A percentile compares a stretch with the other conserved stretches of the same genome.
phyloP scores from a whole-genome alignment of 2,113 vertebrate genomes.

The Myrmecophaga tridactyla region DNA sequence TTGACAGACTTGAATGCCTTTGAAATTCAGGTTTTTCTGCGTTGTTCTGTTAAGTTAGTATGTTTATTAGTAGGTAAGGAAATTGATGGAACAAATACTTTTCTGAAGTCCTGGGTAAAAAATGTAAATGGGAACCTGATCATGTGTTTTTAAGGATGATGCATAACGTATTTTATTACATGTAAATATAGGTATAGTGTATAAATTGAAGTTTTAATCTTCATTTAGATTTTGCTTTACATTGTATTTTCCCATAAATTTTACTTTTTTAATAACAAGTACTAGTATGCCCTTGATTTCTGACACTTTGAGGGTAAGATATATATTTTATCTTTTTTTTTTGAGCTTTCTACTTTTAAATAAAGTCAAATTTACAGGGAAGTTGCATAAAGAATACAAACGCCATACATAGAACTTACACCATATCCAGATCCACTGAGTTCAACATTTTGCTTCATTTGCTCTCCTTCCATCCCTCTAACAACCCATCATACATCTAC shows the following conservation, averaged over 20 bases:
- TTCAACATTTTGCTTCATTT: too few relatives aligned
- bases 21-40: conserved; percentile 61
- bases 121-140: neutral
- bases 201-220: neutral
- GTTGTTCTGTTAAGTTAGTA: conserved; percentile 48
- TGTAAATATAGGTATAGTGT: neutral
- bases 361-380: too few relatives aligned
- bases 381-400: too few relatives aligned
- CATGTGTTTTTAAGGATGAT: neutral
- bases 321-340: neutral
- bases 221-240: neutral
- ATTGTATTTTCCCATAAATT: neutral
- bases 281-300: neutral
- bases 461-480: too few relatives aligned
- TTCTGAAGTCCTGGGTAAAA: neutral
- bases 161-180: neutral
- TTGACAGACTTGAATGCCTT: conserved; percentile 60
- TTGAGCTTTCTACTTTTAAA: too few relatives aligned
- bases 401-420: too few relatives aligned
- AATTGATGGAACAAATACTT: neutral
- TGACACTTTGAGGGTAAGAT: neutral
- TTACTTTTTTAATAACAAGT: neutral
- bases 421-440: too few relatives aligned
- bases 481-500: too few relatives aligned
- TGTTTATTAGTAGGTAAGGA: conserved; percentile 48